Evolutionary conservation across 30 jellyfish, hydroid and myxozoan species (phyloP).

Genomic region (Hydractinia symbiolongicarpus): DNA sequence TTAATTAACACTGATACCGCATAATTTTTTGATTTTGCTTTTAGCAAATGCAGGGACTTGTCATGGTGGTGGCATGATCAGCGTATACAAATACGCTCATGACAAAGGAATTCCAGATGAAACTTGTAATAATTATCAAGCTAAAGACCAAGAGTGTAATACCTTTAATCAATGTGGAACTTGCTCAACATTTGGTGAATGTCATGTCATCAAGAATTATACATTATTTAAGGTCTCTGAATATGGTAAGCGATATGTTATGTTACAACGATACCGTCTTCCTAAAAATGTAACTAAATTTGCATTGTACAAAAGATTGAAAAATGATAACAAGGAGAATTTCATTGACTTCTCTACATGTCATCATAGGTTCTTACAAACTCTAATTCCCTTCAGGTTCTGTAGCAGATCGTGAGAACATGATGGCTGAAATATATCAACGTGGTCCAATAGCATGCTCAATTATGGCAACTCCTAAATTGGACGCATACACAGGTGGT

Average conservation of each 20-base stretch:
- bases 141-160: constrained; percentile 72
- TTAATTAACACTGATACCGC: neutral
- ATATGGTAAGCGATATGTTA: constrained; percentile 46
- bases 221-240: constrained; percentile 63
- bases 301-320: too few species aligned
- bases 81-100: constrained; percentile 72
- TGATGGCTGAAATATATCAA: constrained; percentile 76
- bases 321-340: too few species aligned
- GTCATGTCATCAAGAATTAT: constrained; percentile 59
- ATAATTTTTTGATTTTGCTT: neutral
- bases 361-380: neutral
- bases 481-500: constrained; percentile 73
- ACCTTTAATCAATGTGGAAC: constrained; percentile 92
- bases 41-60: constrained; percentile 91
- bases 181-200: constrained; percentile 70
- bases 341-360: too few species aligned
- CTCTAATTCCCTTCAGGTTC: constrained; percentile 29
- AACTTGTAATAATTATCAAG: constrained; percentile 92
- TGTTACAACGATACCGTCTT: too few species aligned
- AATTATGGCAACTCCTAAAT: constrained; percentile 64
- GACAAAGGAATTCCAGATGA: constrained; percentile 91
- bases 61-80: constrained; percentile 93
- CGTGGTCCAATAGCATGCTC: constrained; percentile 91
- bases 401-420: constrained; percentile 64
- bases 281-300: too few species aligned